Evolutionary conservation across 2,888 invertebrate species (phyloP).

Genomic region (Idaea straminata): DNA sequence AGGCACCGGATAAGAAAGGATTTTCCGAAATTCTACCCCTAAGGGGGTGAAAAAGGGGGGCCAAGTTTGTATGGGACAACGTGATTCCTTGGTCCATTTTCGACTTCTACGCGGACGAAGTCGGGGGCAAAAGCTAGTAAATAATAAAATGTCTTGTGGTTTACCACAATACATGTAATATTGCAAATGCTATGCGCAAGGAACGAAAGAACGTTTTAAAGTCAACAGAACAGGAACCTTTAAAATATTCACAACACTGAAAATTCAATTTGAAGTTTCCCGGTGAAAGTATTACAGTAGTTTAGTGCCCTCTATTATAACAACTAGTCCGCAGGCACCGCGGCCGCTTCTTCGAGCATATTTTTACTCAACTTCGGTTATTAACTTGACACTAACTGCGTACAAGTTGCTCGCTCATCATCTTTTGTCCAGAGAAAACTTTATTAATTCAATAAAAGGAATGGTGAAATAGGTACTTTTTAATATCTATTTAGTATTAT

Average conservation of each 20-base stretch:
- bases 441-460: constrained; percentile 11
- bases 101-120: no score
- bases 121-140: no score
- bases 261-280: constrained; percentile 68
- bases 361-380: constrained; percentile 42
- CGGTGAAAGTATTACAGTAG: constrained; percentile 48
- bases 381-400: constrained; percentile 43
- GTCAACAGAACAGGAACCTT: constrained; percentile 50
- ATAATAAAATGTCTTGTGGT: no score
- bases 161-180: constrained; percentile 36
- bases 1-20: no score
- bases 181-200: constrained; percentile 42
- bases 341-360: constrained; percentile 28
- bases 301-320: constrained; percentile 38
- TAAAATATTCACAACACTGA: constrained; percentile 62
- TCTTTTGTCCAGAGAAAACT: constrained; percentile 21
- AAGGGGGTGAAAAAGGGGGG: no score
- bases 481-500: no score
- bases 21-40: no score
- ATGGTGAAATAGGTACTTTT: constrained; percentile 12
- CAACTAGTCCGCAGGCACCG: constrained; percentile 24
- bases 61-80: no score
- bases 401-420: constrained; percentile 37
- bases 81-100: no score
- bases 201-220: constrained; percentile 43